A percentile compares a stretch with the other conserved stretches of the same genome.
Conservation (phyloP, 2,113 vertebrate species). For the Ptyas mucosa region DNA sequence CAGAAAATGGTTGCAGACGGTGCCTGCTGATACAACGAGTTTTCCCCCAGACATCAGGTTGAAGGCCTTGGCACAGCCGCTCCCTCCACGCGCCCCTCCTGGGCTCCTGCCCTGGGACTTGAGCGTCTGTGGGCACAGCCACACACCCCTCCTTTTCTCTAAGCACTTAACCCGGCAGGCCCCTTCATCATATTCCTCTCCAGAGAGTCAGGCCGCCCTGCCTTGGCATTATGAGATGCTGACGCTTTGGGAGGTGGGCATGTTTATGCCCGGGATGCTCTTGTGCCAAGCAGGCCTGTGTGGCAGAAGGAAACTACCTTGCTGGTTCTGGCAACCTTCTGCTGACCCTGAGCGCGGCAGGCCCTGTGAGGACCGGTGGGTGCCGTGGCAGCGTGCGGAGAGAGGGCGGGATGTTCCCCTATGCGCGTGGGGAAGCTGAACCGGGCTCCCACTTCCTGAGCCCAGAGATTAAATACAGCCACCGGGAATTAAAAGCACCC, state of each 20-base stretch:
- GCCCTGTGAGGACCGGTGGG: background rate
- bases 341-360: background rate
- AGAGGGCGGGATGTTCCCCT: too few relatives aligned
- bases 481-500: fast-evolving
- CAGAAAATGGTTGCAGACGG: background rate
- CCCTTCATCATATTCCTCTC: too few relatives aligned
- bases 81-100: too few relatives aligned
- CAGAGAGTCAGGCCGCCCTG: background rate
- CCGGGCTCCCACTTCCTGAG: background rate
- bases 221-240: background rate
- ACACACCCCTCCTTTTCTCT: background rate
- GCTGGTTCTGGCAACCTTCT: background rate
- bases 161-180: background rate
- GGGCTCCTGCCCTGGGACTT: background rate
- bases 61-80: too few relatives aligned
- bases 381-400: background rate
- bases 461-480: background rate
- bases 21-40: background rate
- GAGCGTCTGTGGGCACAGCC: background rate
- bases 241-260: background rate
- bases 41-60: background rate
- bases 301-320: background rate
- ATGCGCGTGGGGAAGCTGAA: background rate
- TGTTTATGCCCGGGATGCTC: background rate
- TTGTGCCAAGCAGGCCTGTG: background rate